Base-by-base conservation (phyloP, 2,888 invertebrate species). In the Mythimna ferrago region DNA sequence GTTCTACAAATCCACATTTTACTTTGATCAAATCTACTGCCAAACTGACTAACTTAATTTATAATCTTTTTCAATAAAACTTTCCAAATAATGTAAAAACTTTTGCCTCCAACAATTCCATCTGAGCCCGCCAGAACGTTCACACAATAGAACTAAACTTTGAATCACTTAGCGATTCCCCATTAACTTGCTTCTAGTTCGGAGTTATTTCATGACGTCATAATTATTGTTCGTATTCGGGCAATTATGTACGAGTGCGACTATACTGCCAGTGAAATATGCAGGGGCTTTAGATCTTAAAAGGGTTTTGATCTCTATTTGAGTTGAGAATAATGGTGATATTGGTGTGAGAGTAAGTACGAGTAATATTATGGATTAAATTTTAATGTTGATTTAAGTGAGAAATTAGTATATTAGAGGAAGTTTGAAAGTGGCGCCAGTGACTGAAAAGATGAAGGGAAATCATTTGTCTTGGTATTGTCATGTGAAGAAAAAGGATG, bases 151-250 rank as follows among this genome's bases (percentile, higher is more conserved):
- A 74, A 73, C 65, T 78, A 85, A 85, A 86, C 86, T 85, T 85
- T 69, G 85, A 82, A 85, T 86, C 82, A 82, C 85, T 84, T 86
- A 86, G 82, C 85, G 60, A 78, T 84, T 79, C 67, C 44, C 78
- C 67, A 76, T 82, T 80, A 84, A 85, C 80, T 85, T 86, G 78
- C 73, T 71, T 51, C 76, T 76, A 84, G 84, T 81, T 78, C 63
- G 63, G 38, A 86, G 80, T 86, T 86, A 84, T 84, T 80, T 65
- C 84, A 60, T 76, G 80, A 77, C 85, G 78, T 79, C 73, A 80
- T 84, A 84, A 86, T 85, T 84, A 86, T 85, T 84, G 73, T 82
- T 44, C 72, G 76, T 76, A 57, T 79, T 80, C 74, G 74, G 76
- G 71, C 82, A 84, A 84, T 84, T 85, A 84, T 68, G 76, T 76